phyloP scores from a whole-genome alignment of 1,140 invertebrate genomes.

The Apocrypta bakeri region DNA sequence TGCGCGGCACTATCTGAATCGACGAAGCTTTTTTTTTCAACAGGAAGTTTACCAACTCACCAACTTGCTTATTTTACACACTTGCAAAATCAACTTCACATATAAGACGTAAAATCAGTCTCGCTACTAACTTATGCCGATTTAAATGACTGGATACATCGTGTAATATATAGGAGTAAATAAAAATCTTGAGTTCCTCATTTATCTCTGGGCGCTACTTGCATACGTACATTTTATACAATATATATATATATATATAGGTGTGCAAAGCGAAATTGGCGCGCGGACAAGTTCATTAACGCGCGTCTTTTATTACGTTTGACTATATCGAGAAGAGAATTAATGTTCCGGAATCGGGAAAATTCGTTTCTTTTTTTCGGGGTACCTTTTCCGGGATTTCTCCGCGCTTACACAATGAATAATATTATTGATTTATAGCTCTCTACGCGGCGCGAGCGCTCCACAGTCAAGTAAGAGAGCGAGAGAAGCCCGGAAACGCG shows the following conservation, averaged over 20 bases:
- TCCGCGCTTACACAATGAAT: constrained; percentile 4
- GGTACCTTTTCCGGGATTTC: constrained; percentile 29
- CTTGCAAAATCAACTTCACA: not conserved
- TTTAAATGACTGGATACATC: not conserved
- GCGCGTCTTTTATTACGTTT: not conserved
- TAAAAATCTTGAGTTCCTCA: not conserved
- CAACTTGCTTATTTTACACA: not conserved
- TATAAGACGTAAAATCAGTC: too few species aligned
- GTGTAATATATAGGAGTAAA: not conserved
- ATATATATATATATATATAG: too few species aligned
- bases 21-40: not conserved
- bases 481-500: constrained; percentile 6
- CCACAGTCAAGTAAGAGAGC: too few species aligned
- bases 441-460: not conserved
- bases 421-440: constrained; percentile 42
- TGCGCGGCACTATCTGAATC: not conserved
- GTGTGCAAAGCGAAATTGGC: not conserved
- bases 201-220: too few species aligned
- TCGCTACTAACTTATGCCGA: too few species aligned
- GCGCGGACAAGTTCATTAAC: constrained; percentile 46
- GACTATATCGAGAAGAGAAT: not conserved
- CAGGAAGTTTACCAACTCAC: constrained; percentile 18
- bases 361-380: constrained; percentile 9
- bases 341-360: not conserved
- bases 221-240: too few species aligned